A percentile compares a stretch with the other conserved stretches of the same genome.
These are phyloP conservation scores for Drosophila helvetica DNA, from an alignment of 2,888 invertebrate genomes.

Conservation along the genomic window DNA sequence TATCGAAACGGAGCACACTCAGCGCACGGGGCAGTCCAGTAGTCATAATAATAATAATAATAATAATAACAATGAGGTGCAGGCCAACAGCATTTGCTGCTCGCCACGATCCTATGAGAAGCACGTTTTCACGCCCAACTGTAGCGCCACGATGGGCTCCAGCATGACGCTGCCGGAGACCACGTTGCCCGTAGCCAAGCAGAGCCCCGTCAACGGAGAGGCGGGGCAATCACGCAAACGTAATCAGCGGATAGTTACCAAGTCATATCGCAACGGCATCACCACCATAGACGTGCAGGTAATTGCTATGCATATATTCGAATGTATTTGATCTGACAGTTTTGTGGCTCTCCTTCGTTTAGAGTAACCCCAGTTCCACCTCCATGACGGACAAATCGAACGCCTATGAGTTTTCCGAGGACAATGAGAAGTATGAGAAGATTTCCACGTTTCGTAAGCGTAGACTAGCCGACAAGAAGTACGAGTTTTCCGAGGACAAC, in stretches of 20 bases:
- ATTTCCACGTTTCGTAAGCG: slow-evolving; percentile 93
- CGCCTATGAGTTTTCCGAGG: slow-evolving; percentile 94
- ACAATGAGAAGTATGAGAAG: slow-evolving; percentile 92
- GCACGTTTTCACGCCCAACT: slow-evolving; percentile 85
- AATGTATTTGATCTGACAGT: background rate
- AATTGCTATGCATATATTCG: background rate
- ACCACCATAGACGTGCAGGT: slow-evolving; percentile 81
- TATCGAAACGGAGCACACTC: slow-evolving; percentile 85
- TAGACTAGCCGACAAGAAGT: slow-evolving; percentile 94
- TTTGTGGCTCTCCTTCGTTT: background rate
- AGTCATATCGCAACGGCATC: slow-evolving; percentile 82
- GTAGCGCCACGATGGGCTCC: slow-evolving; percentile 47
- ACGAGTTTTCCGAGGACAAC: slow-evolving; percentile 94
- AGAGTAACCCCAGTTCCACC: slow-evolving; percentile 83
- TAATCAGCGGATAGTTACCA: slow-evolving; percentile 82
- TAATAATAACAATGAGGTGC: slow-evolving; percentile 67
- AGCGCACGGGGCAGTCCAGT: slow-evolving; percentile 67
- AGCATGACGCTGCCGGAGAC: slow-evolving; percentile 53
- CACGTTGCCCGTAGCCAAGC: slow-evolving; percentile 47
- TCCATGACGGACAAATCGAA: slow-evolving; percentile 85
- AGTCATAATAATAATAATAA: slow-evolving; percentile 70
- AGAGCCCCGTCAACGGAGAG: slow-evolving; percentile 43
- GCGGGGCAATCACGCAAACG: slow-evolving; percentile 75
- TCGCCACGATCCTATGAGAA: slow-evolving; percentile 84
- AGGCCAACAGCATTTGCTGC: slow-evolving; percentile 35